phyloP scores from a whole-genome alignment of 2,888 invertebrate genomes.

The Girardia tigrina region DNA sequence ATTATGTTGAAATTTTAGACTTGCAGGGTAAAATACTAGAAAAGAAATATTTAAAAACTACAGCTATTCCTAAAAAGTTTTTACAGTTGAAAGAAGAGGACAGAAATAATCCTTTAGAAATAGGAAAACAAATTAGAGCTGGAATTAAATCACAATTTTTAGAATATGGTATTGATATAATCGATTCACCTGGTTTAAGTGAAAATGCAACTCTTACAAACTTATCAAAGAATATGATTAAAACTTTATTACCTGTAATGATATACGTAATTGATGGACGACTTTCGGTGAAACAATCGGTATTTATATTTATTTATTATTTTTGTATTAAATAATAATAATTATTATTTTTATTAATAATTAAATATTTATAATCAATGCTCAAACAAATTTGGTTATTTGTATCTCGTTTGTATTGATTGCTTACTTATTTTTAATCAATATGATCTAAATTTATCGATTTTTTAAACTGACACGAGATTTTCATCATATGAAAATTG shows the following conservation, averaged over 20 bases:
- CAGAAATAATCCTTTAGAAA: neutral
- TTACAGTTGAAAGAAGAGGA: neutral
- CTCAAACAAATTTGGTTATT: too few species aligned
- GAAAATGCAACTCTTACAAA: slow-evolving; percentile 18
- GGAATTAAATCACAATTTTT: slow-evolving; percentile 25
- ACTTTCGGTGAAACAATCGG: slow-evolving; percentile 6
- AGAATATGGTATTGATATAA: slow-evolving; percentile 29
- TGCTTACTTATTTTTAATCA: too few species aligned
- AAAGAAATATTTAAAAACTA: neutral
- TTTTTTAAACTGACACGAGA: too few species aligned
- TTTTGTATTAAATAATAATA: neutral
- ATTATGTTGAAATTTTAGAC: neutral
- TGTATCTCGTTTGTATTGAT: too few species aligned
- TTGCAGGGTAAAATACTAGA: neutral
- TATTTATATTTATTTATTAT: neutral
- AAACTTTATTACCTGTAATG: slow-evolving; percentile 26
- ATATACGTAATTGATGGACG: slow-evolving; percentile 31
- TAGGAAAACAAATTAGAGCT: neutral
- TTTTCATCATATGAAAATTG: too few species aligned
- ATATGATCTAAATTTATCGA: too few species aligned
- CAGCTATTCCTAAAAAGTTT: slow-evolving; percentile 21
- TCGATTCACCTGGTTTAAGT: slow-evolving; percentile 30
- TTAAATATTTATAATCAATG: neutral
- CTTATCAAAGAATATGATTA: slow-evolving; percentile 26
- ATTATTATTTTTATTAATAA: neutral